Conservation (phyloP, 2,888 invertebrate species). For the Pteria penguin region DNA sequence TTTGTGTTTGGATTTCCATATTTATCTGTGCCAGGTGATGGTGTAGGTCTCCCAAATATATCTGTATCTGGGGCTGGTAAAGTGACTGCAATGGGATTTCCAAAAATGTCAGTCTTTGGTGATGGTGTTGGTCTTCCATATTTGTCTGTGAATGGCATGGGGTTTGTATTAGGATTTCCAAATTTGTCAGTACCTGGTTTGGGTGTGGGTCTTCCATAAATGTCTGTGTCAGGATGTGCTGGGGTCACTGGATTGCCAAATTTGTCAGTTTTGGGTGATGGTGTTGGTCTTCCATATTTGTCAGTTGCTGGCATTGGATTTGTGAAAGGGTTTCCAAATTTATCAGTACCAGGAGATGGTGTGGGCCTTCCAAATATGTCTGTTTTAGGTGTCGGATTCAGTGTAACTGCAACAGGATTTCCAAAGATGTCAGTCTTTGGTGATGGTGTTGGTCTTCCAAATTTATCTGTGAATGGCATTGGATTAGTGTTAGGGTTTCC, state of each 20-base stretch:
- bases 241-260: constrained; percentile 28
- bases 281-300: constrained; percentile 9
- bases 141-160: constrained; percentile 30
- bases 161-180: constrained; percentile 28
- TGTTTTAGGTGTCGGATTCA: too few species aligned
- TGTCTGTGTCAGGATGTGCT: constrained; percentile 21
- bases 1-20: constrained; percentile 14
- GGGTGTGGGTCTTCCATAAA: constrained; percentile 24
- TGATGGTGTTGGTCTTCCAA: constrained; percentile 9
- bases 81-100: constrained; percentile 5
- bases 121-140: constrained; percentile 22
- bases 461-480: not conserved
- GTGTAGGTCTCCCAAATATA: constrained; percentile 21
- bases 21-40: constrained; percentile 27
- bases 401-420: constrained; percentile 34
- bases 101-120: not conserved
- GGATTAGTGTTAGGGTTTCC: constrained; percentile 20
- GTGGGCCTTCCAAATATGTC: constrained; percentile 25
- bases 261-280: not conserved
- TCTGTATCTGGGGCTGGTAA: not conserved
- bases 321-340: constrained; percentile 12
- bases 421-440: not conserved
- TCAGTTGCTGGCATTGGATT: constrained; percentile 12
- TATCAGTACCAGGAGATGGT: constrained; percentile 31
- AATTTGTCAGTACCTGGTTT: constrained; percentile 22